Evolutionary conservation across 2,113 vertebrate genomes (phyloP).

Genomic region (Bubalus kerabau): DNA sequence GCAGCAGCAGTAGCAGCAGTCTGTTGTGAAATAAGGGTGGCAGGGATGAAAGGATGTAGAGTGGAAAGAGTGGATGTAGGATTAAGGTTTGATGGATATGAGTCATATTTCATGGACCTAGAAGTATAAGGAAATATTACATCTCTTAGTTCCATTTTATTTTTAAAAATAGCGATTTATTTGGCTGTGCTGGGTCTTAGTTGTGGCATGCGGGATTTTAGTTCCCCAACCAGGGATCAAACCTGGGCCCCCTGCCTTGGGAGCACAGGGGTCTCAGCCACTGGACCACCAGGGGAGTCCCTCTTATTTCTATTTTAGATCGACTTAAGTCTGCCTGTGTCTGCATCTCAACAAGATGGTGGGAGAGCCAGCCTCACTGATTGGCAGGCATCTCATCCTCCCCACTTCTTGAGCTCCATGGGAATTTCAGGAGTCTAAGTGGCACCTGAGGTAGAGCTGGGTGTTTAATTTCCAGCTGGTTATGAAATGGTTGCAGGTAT

Average conservation of each 20-base stretch:
- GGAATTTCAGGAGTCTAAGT: background rate
- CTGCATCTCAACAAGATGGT: background rate
- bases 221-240: background rate
- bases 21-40: background rate
- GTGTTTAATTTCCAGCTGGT: background rate
- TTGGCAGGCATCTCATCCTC: background rate
- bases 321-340: background rate
- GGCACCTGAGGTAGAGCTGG: background rate
- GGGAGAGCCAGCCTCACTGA: background rate
- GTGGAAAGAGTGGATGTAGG: background rate
- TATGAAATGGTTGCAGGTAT: background rate
- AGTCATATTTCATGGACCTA: background rate
- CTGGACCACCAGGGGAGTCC: background rate
- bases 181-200: background rate
- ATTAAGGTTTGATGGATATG: background rate
- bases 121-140: background rate
- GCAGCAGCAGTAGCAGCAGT: no score
- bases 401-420: background rate
- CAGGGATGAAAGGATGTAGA: background rate
- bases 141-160: background rate
- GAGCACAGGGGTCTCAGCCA: background rate
- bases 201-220: background rate
- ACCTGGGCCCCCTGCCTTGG: background rate
- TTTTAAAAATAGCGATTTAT: background rate
- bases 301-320: background rate